A percentile compares a stretch with the other conserved stretches of the same genome.
Conservation (phyloP, 1,140 invertebrate genomes). For the Papilio polytes region DNA sequence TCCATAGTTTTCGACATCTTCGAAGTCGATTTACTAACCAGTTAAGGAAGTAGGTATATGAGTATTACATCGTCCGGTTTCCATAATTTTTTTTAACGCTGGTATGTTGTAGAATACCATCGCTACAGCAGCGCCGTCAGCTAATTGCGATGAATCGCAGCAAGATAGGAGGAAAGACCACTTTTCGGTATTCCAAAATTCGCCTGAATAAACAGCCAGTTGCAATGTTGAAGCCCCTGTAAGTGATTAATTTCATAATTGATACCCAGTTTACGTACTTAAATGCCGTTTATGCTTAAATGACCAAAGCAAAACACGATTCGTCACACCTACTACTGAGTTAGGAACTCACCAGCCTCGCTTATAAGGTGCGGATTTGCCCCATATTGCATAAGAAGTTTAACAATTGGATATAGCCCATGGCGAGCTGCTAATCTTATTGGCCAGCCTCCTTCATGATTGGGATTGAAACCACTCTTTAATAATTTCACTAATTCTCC, state of each 20-base stretch:
- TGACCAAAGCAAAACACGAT: too few species aligned
- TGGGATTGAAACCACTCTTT: conserved; percentile 66
- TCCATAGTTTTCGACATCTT: not conserved
- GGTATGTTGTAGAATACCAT: conserved; percentile 71
- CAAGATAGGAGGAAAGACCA: conserved; percentile 73
- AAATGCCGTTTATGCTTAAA: not conserved
- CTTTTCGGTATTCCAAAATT: conserved; percentile 66
- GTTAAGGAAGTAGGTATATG: conserved; percentile 75
- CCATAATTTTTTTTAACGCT: conserved; percentile 70
- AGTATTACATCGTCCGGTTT: conserved; percentile 73
- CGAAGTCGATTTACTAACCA: conserved; percentile 52
- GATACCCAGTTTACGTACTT: not conserved
- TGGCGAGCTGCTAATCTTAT: conserved; percentile 70
- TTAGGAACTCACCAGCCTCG: conserved; percentile 63
- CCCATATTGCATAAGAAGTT: conserved; percentile 67
- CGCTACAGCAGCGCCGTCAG: conserved; percentile 75
- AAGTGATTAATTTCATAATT: conserved; percentile 41
- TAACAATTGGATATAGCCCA: conserved; percentile 64
- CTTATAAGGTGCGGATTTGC: conserved; percentile 73
- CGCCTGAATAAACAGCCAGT: conserved; percentile 73
- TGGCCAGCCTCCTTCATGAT: conserved; percentile 74
- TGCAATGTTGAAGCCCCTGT: conserved; percentile 77
- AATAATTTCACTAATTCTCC: conserved; percentile 60
- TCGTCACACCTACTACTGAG: not conserved
- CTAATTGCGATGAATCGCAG: conserved; percentile 77